Base-by-base conservation (phyloP, 2,113 vertebrate genomes). In the Apodemus sylvaticus region DNA sequence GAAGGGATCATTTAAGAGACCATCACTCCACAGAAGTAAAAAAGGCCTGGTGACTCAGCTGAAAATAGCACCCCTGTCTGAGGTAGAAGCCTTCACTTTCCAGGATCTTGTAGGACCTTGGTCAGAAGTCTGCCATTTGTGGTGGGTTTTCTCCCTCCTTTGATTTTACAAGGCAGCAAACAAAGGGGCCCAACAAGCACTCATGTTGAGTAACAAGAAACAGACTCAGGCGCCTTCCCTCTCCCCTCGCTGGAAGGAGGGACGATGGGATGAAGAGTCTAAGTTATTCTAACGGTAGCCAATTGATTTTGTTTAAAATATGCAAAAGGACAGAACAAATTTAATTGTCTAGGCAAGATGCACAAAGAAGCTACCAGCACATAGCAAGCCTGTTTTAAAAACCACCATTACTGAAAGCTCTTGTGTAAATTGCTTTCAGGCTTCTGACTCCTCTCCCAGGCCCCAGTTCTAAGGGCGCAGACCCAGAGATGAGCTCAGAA, bases 401-500 rank as follows among this genome's bases (percentile, higher is more conserved):
- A 98, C 97, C 14, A 98, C 98, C 98, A 96, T 98, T 96, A 98
- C 96, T 98, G 98, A 98, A 98, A 98, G 98, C 98, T 98, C 97
- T 97, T 95, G 96, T 97, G 76, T 71, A 26, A 98, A 98, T 88
- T 98, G 94, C 97, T 98, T 98, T 98, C 98, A 98, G 98, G 98
- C 98, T 98, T 98, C 98, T 98, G 97, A 98, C 98, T 98, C 98
- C 98, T 98, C 98, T 98, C 98, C 98, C 98, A 99, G 99, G 99
- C 99, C 99, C 99, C 98, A 99, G 99, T 98, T 99, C 99, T 99
- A 99, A 98, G 98, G 98, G 99, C 99, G 99, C 98, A 99, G 99
- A 99, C 99, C 99, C 99, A 99, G 99, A 99, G 99, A 99, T 99
- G 99, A 99, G 99, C 98, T 98, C 99, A 98, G 98, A 99, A 99